Evolutionary conservation across 2,113 vertebrate species (phyloP).

Genomic region (Corapipo altera): DNA sequence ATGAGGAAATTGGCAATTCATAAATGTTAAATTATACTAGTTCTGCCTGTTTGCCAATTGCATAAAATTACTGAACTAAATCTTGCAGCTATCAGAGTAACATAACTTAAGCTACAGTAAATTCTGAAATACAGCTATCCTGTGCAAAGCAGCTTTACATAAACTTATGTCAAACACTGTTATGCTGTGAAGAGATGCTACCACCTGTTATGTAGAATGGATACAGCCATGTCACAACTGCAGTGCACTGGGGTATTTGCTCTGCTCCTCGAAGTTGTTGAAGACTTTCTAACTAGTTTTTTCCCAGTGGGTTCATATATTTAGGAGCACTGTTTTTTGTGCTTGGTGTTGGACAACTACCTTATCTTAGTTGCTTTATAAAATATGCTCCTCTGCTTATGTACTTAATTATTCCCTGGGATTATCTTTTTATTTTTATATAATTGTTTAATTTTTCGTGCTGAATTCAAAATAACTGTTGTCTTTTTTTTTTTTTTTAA

Average conservation of each 20-base stretch:
- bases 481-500: neutral
- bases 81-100: neutral
- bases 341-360: neutral
- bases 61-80: slow-evolving; percentile 36
- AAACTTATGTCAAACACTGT: neutral
- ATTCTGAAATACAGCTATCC: neutral
- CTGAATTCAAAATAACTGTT: neutral
- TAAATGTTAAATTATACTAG: slow-evolving; percentile 35
- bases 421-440: neutral
- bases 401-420: neutral
- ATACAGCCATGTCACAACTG: neutral
- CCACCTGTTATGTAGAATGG: neutral
- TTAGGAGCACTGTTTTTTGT: neutral
- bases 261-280: neutral
- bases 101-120: neutral
- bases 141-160: neutral
- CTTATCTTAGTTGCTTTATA: neutral
- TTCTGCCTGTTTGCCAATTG: slow-evolving; percentile 5
- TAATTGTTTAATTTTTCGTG: neutral
- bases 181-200: neutral
- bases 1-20: slow-evolving; percentile 8
- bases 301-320: neutral
- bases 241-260: neutral
- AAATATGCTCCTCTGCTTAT: neutral
- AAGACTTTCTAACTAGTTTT: neutral